Conservation (phyloP, 2,113 vertebrate genomes). For the Myotis yumanensis region DNA sequence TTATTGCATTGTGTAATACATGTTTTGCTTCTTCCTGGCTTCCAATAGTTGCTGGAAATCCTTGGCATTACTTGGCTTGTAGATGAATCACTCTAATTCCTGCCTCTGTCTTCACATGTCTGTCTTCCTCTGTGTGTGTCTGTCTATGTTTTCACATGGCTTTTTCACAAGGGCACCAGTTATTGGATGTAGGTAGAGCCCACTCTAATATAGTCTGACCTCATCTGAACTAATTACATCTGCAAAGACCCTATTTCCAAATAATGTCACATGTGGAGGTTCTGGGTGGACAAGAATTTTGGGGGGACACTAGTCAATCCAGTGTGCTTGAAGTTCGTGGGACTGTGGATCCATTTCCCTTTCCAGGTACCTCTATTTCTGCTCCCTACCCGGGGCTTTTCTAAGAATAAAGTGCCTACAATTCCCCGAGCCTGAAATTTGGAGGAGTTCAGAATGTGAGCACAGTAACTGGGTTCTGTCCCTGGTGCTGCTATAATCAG, state of each 20-base stretch:
- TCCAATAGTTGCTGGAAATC: not conserved
- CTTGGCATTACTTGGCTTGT: not conserved
- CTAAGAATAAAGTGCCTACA: not conserved
- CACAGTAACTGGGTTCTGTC: constrained; percentile 36
- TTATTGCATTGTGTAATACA: not conserved
- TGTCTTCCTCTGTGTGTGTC: not conserved
- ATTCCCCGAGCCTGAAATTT: constrained; percentile 4
- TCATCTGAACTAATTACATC: not conserved
- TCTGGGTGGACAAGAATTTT: not conserved
- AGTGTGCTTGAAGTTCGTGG: not conserved
- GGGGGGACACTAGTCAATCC: not conserved
- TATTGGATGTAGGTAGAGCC: not conserved
- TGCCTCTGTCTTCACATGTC: not conserved
- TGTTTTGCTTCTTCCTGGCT: not conserved
- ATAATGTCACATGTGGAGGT: not conserved
- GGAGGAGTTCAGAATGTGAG: constrained; percentile 45
- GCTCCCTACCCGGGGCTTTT: not conserved
- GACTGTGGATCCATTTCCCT: not conserved
- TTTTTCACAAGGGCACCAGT: not conserved
- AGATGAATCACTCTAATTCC: not conserved
- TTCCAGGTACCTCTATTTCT: not conserved
- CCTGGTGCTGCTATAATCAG: constrained; percentile 60
- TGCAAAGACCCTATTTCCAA: not conserved
- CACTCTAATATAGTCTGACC: not conserved
- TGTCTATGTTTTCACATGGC: not conserved